phyloP scores from a whole-genome alignment of 2,797 vertebrate genomes.

The Sebastes jordani region DNA sequence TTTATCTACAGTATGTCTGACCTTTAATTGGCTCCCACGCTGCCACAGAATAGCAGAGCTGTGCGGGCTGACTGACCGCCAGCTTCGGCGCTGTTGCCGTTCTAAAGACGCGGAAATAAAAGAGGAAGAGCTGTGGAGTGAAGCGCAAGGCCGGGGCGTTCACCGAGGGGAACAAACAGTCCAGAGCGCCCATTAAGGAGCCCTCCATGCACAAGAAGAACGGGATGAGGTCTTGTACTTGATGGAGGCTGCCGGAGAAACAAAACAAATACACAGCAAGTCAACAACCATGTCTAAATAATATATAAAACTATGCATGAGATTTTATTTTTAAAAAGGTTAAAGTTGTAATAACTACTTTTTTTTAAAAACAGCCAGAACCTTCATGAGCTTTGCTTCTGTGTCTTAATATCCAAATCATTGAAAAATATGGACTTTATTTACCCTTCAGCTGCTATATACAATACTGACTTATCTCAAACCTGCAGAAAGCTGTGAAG shows the following conservation, averaged over 20 bases:
- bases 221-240: constrained; percentile 60
- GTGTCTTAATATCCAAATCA: background rate
- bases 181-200: constrained; percentile 41
- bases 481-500: no score
- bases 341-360: background rate
- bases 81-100: constrained; percentile 61
- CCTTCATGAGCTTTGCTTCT: background rate
- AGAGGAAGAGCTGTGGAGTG: constrained; percentile 54
- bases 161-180: constrained; percentile 23
- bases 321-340: background rate
- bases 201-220: constrained; percentile 70
- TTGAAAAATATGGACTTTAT: background rate
- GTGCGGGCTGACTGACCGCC: background rate
- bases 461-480: no score
- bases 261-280: background rate
- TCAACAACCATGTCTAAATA: background rate
- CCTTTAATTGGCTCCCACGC: constrained; percentile 71
- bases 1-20: constrained; percentile 1
- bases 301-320: background rate
- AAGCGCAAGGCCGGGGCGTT: constrained; percentile 53
- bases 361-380: background rate
- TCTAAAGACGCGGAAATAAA: constrained; percentile 73
- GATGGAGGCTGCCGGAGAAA: constrained; percentile 29
- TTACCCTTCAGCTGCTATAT: no score
- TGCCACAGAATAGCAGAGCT: constrained; percentile 14